Evolutionary conservation across 2,888 invertebrate genomes (phyloP).

Genomic region (Pachycephus smyrnensis): DNA sequence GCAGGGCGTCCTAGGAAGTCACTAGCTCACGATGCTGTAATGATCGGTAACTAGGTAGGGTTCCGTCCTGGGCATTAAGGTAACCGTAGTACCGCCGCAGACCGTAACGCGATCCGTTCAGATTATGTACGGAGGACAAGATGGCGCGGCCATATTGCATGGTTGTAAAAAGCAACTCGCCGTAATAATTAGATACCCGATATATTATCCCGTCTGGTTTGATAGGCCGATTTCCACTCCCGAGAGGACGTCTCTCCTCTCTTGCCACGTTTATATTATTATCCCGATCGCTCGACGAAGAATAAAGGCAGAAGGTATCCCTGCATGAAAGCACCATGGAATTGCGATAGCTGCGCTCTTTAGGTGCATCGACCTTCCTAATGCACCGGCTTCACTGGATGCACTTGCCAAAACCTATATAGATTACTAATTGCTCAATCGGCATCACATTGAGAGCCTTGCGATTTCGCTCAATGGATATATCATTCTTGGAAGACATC

Average conservation of each 20-base stretch:
- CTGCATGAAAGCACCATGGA: background rate
- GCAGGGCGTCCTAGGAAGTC: background rate
- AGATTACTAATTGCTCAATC: background rate
- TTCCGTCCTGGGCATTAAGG: slow-evolving; percentile 50
- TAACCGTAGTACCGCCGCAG: slow-evolving; percentile 56
- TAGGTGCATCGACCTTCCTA: background rate
- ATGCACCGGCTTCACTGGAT: background rate
- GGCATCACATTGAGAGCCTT: background rate
- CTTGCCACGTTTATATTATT: background rate
- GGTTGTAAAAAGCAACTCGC: slow-evolving; percentile 30
- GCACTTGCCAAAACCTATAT: background rate
- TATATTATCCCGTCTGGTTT: slow-evolving; percentile 31
- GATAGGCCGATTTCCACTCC: slow-evolving; percentile 16
- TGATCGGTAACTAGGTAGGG: background rate
- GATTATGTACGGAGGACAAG: background rate
- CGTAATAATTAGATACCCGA: slow-evolving; percentile 45
- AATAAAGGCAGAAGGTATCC: background rate
- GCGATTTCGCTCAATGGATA: background rate
- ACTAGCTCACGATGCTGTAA: background rate
- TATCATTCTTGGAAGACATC: background rate
- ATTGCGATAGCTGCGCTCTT: background rate
- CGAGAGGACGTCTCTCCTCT: background rate
- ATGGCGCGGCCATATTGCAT: background rate
- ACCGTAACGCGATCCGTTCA: slow-evolving; percentile 50
- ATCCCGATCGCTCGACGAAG: background rate